Base-by-base conservation (phyloP, 1,140 invertebrate genomes). In the Bombus vancouverensis region DNA sequence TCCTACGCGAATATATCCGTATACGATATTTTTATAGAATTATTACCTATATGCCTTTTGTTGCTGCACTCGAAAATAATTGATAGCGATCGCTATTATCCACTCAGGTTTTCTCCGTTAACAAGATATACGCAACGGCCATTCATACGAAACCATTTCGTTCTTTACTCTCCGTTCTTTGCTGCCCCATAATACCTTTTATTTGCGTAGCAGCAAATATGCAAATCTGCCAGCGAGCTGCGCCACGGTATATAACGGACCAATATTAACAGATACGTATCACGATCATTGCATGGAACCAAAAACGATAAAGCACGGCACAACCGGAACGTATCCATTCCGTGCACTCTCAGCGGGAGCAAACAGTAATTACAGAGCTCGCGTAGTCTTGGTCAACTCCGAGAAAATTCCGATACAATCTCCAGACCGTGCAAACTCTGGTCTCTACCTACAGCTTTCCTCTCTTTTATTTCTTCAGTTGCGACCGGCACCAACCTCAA, bases 341-440 rank as follows among this genome's bases (percentile, higher is more conserved):
- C 71, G 65, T 28, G 37, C 83, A 53, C 74, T 75, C 65, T 65
- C 39, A 42, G 70, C 39, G 37, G 70, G 74, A 32, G 62, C 88
- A 87, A 89, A 89, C 85, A 87, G 66, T 89, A 86, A 81, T 89
- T 89, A 87, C 83, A 59, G 62, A 75, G 73, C 77, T 62, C 79
- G 77, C 62, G 65, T 62, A 77, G 66, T 65, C 59, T 78, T 75
- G 83, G 70, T 70, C 74, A 37, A 78, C 73, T 62, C 47, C 73
- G 62, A 83, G 84, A 82, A 87, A 85, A 85, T 85, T 87, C 57
- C 80, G 88, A 87, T 87, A 81, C 73, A 82, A 89, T 89, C 86
- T 90, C 78, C 65, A 71, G 65, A n/a, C 57, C 65, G 83, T 39
- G 77, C 39, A 37, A 15, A n/a, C 62, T 32, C n/a, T 15, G 4